Percentiles rank a stretch among this genome's conserved stretches.
phyloP scores from a whole-genome alignment of 2,113 vertebrate genomes.

The human (Homo sapiens) region DNA sequence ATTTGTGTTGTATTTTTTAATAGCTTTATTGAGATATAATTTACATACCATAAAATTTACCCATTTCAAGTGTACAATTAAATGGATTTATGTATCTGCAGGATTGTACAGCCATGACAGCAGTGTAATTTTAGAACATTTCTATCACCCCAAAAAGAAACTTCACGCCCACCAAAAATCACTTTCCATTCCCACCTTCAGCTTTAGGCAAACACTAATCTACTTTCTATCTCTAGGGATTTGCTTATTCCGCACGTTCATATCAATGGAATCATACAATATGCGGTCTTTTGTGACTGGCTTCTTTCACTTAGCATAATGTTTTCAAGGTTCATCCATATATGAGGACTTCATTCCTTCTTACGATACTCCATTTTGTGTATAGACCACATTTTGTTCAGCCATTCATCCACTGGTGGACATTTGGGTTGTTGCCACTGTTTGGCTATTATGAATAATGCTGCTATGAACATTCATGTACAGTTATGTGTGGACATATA shows the following conservation, averaged over 20 bases:
- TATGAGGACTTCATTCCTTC: not conserved
- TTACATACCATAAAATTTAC: constrained; percentile 44
- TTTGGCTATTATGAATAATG: constrained; percentile 12
- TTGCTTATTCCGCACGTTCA: constrained; percentile 30
- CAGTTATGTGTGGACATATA: not conserved
- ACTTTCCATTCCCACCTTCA: not conserved
- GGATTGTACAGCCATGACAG: constrained; percentile 21
- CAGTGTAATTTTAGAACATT: constrained; percentile 50
- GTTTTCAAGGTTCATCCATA: not conserved
- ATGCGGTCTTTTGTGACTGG: not conserved
- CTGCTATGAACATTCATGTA: not conserved
- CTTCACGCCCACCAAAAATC: not conserved
- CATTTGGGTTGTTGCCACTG: not conserved
- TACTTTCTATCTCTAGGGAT: constrained; percentile 9
- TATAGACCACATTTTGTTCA: not conserved
- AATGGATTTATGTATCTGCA: constrained; percentile 35
- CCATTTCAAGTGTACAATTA: constrained; percentile 17
- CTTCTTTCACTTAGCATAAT: not conserved
- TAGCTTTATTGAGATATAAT: constrained; percentile 37
- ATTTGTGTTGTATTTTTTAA: constrained; percentile 3
- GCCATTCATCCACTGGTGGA: not conserved
- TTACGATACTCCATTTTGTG: not conserved
- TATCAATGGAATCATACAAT: not conserved
- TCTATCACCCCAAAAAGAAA: constrained; percentile 49
- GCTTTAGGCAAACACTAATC: constrained; percentile 14